A percentile compares a stretch with the other conserved stretches of the same genome.
Evolutionary conservation across 2,797 vertebrate genomes (phyloP).

Genomic region (Melanotaenia parkinsoni): DNA sequence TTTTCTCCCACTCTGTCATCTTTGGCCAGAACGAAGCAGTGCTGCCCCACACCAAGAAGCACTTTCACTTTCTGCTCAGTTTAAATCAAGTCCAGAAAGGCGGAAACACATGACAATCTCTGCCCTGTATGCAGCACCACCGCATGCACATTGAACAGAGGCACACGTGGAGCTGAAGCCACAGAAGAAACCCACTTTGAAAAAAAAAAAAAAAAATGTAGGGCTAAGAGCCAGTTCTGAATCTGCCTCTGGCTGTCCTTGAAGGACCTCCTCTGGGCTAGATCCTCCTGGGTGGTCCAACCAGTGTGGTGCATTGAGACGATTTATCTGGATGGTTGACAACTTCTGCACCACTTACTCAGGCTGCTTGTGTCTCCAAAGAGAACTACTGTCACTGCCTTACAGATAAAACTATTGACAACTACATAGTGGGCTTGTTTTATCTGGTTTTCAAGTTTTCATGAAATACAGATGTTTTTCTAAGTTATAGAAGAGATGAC

Average conservation of each 20-base stretch:
- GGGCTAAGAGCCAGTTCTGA: slow-evolving; percentile 59
- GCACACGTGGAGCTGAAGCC: slow-evolving; percentile 24
- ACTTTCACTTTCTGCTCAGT: slow-evolving; percentile 56
- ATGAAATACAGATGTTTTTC: slow-evolving; percentile 17
- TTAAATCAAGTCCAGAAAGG: slow-evolving; percentile 51
- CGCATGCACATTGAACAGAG: slow-evolving; percentile 33
- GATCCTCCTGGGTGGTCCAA: slow-evolving; percentile 68
- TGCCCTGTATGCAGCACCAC: slow-evolving; percentile 52
- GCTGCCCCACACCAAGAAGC: slow-evolving; percentile 4
- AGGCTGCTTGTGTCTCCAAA: slow-evolving; percentile 50
- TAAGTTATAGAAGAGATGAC: background rate
- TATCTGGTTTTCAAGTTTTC: slow-evolving; percentile 29
- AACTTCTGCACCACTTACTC: slow-evolving; percentile 64
- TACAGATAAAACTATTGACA: slow-evolving; percentile 57
- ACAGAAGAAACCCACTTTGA: slow-evolving; percentile 45
- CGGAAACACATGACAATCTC: slow-evolving; percentile 49
- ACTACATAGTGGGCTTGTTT: slow-evolving; percentile 48
- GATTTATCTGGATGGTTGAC: slow-evolving; percentile 71
- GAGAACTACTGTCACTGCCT: slow-evolving; percentile 61
- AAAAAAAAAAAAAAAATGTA: slow-evolving; percentile 2
- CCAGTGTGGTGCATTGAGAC: slow-evolving; percentile 56
- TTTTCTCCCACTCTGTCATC: slow-evolving; percentile 33
- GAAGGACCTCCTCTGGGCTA: slow-evolving; percentile 65
- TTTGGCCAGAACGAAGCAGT: slow-evolving; percentile 11
- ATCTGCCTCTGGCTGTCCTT: slow-evolving; percentile 72